A percentile compares a stretch with the other conserved stretches of the same genome.
phyloP scores from a whole-genome alignment of 1,140 invertebrate species.

The Ladona fulva region DNA sequence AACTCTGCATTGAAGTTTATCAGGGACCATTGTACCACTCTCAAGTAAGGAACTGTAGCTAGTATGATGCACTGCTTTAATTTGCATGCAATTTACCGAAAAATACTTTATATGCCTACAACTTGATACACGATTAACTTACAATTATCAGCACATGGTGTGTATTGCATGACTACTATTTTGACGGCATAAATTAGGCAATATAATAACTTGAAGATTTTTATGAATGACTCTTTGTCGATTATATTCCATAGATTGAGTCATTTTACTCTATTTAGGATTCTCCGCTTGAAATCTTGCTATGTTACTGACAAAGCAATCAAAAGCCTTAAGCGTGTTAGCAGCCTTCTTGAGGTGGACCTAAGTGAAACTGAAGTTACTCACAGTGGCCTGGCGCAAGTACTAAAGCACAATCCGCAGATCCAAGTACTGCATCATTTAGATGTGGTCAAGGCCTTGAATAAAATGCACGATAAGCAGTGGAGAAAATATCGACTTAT shows the following conservation, averaged over 20 bases:
- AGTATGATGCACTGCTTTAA: no score
- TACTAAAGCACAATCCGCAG: slow-evolving; percentile 21
- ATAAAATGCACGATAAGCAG: slow-evolving; percentile 19
- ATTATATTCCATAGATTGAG: neutral
- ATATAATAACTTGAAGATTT: neutral
- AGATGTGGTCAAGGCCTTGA: slow-evolving; percentile 21
- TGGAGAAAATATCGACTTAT: slow-evolving; percentile 11
- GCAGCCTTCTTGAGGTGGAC: slow-evolving; percentile 20
- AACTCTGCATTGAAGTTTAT: slow-evolving; percentile 20
- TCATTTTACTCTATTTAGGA: slow-evolving; percentile 17
- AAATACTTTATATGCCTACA: no score
- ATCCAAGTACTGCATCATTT: slow-evolving; percentile 19
- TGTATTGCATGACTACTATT: no score
- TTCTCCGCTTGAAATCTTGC: slow-evolving; percentile 20
- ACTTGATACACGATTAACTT: no score
- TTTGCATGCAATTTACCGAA: no score
- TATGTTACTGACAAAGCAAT: slow-evolving; percentile 22
- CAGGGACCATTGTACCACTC: slow-evolving; percentile 20
- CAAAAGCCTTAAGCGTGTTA: slow-evolving; percentile 18
- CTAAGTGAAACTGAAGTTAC: slow-evolving; percentile 23
- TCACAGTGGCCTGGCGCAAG: slow-evolving; percentile 16
- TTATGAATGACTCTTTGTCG: neutral
- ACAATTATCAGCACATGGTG: no score
- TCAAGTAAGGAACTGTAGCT: slow-evolving; percentile 17
- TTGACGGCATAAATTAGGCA: no score